These are phyloP conservation scores for Vanessa atalanta DNA, from an alignment of 1,140 invertebrate species.

Conservation along the genomic window DNA sequence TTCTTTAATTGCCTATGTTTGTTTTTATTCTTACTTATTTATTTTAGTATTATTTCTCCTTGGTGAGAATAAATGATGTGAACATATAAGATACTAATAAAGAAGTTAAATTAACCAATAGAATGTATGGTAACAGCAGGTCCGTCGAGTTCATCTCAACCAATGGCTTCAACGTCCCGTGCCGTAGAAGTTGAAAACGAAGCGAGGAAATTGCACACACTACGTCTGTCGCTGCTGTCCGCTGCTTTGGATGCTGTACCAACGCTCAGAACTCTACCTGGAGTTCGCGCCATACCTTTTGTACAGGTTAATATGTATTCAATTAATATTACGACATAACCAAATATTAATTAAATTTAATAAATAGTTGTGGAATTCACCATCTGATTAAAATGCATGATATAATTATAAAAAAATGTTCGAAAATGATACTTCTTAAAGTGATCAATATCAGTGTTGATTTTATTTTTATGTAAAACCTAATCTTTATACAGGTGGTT, in stretches of 20 bases:
- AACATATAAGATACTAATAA: background rate
- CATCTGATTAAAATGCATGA: no score
- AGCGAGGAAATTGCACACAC: conserved; percentile 81
- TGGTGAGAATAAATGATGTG: background rate
- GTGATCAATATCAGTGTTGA: background rate
- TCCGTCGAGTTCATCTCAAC: conserved; percentile 64
- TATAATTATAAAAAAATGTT: no score
- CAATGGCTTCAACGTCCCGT: conserved; percentile 64
- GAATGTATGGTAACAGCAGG: conserved; percentile 48
- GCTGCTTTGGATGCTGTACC: conserved; percentile 83
- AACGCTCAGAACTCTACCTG: conserved; percentile 82
- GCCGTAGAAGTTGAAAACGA: conserved; percentile 64
- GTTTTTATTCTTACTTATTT: background rate
- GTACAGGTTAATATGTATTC: conserved; percentile 51
- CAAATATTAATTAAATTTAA: no score
- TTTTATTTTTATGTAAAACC: background rate
- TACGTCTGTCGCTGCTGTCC: conserved; percentile 86
- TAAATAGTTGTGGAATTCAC: no score
- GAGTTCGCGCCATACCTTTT: conserved; percentile 91
- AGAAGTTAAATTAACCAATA: conserved; percentile 2
- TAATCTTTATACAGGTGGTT: conserved; percentile 83
- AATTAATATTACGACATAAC: no score
- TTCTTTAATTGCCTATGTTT: conserved; percentile 7
- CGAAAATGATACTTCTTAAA: background rate
- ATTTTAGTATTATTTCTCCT: background rate